Conservation (phyloP, 2,888 invertebrate genomes). For the Ectemnius cavifrons region DNA sequence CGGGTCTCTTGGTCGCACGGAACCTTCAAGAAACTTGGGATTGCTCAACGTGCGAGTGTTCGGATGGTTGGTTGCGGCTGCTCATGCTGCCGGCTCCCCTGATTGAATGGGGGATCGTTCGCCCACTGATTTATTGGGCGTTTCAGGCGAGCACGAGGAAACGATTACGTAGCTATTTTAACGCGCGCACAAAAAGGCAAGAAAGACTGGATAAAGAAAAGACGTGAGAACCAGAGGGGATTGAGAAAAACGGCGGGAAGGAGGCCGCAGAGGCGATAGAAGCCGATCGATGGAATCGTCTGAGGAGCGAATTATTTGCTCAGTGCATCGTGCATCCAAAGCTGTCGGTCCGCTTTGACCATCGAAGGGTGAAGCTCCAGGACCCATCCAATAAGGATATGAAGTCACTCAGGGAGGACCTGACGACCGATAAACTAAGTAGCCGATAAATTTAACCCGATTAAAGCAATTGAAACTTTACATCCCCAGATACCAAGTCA, state of each 20-base stretch:
- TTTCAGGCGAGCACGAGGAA: constrained; percentile 41
- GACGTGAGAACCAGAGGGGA: neutral
- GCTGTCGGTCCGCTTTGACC: constrained; percentile 40
- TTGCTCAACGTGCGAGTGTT: neutral
- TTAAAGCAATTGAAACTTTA: too few relatives aligned
- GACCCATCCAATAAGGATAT: constrained; percentile 34
- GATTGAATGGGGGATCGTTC: constrained; percentile 45
- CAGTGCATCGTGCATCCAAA: constrained; percentile 32
- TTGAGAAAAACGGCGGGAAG: constrained; percentile 18
- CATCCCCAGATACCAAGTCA: neutral
- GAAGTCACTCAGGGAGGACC: constrained; percentile 19
- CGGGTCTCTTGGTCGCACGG: too few relatives aligned
- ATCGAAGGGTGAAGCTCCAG: constrained; percentile 21
- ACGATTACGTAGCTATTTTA: constrained; percentile 42
- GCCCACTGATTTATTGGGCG: constrained; percentile 47
- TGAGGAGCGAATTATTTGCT: constrained; percentile 49
- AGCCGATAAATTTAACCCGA: neutral
- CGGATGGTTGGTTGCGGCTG: too few relatives aligned
- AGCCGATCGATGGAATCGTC: constrained; percentile 47
- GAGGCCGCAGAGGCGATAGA: neutral
- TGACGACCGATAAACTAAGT: neutral
- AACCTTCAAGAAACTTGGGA: neutral
- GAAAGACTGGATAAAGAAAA: constrained; percentile 17
- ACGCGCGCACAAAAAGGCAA: constrained; percentile 15
- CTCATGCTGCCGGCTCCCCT: constrained; percentile 18